Percentiles rank a stretch among this genome's conserved stretches.
These are phyloP conservation scores for Calephelis nemesis DNA, from an alignment of 1,140 invertebrate species.

Conservation along the genomic window DNA sequence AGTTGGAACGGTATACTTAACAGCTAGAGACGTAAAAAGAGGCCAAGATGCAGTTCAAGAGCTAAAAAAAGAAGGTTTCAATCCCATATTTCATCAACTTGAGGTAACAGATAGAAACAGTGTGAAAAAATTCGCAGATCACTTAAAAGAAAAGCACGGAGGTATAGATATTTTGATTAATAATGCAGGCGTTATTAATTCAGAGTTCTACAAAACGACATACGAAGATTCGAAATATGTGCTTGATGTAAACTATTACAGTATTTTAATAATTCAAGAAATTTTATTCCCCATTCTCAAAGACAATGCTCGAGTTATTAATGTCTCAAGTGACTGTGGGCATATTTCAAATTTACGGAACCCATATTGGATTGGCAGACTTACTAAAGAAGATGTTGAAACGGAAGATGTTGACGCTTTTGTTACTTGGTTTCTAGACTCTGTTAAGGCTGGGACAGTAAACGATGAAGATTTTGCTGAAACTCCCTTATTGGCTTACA, in stretches of 20 bases:
- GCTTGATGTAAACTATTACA: slow-evolving; percentile 33
- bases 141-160: slow-evolving; percentile 82
- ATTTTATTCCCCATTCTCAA: slow-evolving; percentile 33
- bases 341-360: slow-evolving; percentile 35
- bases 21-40: slow-evolving; percentile 78
- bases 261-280: slow-evolving; percentile 32
- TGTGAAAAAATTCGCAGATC: slow-evolving; percentile 79
- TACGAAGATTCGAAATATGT: slow-evolving; percentile 24
- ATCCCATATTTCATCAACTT: slow-evolving; percentile 81
- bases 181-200: slow-evolving; percentile 88
- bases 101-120: slow-evolving; percentile 82
- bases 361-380: slow-evolving; percentile 30
- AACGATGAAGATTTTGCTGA: slow-evolving; percentile 33
- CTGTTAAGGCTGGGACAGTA: slow-evolving; percentile 28
- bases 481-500: slow-evolving; percentile 26
- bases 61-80: slow-evolving; percentile 71
- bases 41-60: slow-evolving; percentile 79
- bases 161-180: slow-evolving; percentile 90
- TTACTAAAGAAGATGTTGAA: slow-evolving; percentile 27
- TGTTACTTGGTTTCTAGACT: slow-evolving; percentile 34
- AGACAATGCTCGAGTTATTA: slow-evolving; percentile 35
- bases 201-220: slow-evolving; percentile 61
- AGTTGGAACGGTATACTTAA: slow-evolving; percentile 81
- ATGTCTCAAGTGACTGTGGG: slow-evolving; percentile 32
- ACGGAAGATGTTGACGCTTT: slow-evolving; percentile 32